Conservation (phyloP, 2,888 invertebrate genomes). For the Andrena fulva region DNA sequence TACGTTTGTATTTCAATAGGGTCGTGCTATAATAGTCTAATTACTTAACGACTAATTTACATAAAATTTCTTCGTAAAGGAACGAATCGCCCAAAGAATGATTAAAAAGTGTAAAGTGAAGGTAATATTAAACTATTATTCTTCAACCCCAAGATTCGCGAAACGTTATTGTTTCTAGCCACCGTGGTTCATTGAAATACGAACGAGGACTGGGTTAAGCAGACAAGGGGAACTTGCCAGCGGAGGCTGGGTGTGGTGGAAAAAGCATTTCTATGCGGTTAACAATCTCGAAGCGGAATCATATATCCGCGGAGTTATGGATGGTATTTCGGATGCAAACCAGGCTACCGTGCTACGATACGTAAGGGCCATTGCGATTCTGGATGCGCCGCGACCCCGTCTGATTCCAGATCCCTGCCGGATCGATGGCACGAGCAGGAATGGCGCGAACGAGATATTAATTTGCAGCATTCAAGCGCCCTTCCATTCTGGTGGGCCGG, state of each 20-base stretch:
- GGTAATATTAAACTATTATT: too few species aligned
- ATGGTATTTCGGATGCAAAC: conserved; percentile 61
- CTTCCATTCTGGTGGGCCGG: conserved; percentile 58
- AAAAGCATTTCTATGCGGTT: conserved; percentile 40
- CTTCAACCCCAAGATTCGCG: not conserved
- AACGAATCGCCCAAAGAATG: too few species aligned
- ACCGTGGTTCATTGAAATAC: not conserved
- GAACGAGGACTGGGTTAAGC: not conserved
- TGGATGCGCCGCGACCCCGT: conserved; percentile 31
- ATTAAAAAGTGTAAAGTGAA: too few species aligned
- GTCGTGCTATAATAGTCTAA: too few species aligned
- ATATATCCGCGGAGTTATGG: conserved; percentile 25
- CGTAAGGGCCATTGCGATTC: conserved; percentile 65
- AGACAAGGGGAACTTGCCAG: not conserved
- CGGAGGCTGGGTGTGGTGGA: not conserved
- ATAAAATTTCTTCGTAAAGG: too few species aligned
- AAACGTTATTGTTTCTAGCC: not conserved
- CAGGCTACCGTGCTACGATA: conserved; percentile 31
- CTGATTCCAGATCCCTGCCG: conserved; percentile 53
- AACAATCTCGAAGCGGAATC: conserved; percentile 46
- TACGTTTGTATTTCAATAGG: too few species aligned
- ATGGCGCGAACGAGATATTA: conserved; percentile 68
- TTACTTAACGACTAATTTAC: too few species aligned
- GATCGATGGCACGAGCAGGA: conserved; percentile 62
- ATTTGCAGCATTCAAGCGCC: conserved; percentile 65